Evolutionary conservation across 35 echinoderm and acorn worm species (phyloP).

Genomic region (Acanthaster planci): DNA sequence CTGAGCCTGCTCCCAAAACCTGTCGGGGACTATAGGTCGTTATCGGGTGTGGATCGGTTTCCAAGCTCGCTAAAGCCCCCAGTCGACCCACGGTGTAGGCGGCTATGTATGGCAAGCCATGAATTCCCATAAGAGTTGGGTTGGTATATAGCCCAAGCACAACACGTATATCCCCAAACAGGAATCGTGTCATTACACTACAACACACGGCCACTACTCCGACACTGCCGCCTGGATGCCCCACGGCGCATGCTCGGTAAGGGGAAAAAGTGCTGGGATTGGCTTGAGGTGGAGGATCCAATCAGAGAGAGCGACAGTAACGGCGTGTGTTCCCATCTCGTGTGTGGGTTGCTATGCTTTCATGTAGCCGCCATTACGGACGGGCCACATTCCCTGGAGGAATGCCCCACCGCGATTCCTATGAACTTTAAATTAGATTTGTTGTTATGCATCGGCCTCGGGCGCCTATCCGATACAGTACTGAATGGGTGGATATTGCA

Average conservation of each 20-base stretch:
- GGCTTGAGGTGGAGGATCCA: constrained; percentile 10
- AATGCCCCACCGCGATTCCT: constrained; percentile 37
- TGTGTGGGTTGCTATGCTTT: constrained; percentile 57
- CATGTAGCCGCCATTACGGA: constrained; percentile 39
- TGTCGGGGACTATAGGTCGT: not conserved
- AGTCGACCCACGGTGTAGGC: not conserved
- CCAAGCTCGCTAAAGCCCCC: not conserved
- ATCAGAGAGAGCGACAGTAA: constrained; percentile 16
- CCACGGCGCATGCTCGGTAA: constrained; percentile 21
- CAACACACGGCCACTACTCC: not conserved
- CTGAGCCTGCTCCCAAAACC: not conserved
- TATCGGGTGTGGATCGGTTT: too few relatives aligned
- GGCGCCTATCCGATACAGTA: constrained; percentile 44
- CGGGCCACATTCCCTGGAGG: constrained; percentile 4
- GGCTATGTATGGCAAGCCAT: not conserved
- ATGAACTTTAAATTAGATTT: constrained; percentile 62
- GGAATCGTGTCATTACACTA: constrained; percentile 3
- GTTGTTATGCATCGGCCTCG: constrained; percentile 34
- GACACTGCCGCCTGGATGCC: not conserved
- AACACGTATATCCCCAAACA: constrained; percentile 14
- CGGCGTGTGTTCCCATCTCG: constrained; percentile 41
- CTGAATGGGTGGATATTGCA: not conserved
- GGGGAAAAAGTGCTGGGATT: constrained; percentile 20
- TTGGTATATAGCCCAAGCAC: not conserved
- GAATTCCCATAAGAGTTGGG: not conserved